A percentile compares a stretch with the other conserved stretches of the same genome.
phyloP scores from a whole-genome alignment of 2,113 vertebrate species.

The Ctenodactylus gundi region DNA sequence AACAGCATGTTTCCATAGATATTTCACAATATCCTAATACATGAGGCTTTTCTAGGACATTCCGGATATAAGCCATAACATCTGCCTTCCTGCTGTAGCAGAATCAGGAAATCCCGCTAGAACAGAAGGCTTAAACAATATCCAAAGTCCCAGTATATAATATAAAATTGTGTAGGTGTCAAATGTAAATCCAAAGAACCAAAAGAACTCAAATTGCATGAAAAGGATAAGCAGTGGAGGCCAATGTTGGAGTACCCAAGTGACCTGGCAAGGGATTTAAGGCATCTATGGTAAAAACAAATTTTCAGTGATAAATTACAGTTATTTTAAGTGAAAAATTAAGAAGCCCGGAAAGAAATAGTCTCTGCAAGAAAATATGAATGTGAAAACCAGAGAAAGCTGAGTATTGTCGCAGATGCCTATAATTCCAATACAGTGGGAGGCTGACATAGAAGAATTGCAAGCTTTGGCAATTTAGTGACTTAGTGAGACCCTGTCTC shows the following conservation, averaged over 20 bases:
- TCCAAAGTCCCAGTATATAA: neutral
- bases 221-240: neutral
- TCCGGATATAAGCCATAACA: too few relatives aligned
- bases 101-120: neutral
- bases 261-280: neutral
- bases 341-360: neutral
- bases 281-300: neutral
- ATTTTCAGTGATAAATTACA: neutral
- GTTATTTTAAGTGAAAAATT: neutral
- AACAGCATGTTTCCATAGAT: too few relatives aligned
- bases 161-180: neutral
- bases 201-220: neutral
- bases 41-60: too few relatives aligned
- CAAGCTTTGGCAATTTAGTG: too few relatives aligned
- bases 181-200: neutral
- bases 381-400: too few relatives aligned
- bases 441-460: too few relatives aligned
- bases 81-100: neutral
- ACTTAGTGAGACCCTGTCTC: too few relatives aligned
- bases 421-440: too few relatives aligned
- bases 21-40: too few relatives aligned
- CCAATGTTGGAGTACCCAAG: neutral
- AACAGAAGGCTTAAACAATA: neutral
- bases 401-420: too few relatives aligned
- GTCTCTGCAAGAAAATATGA: neutral